Evolutionary conservation across 2,797 vertebrate species (phyloP).

Genomic region (Chrosomus eos): DNA sequence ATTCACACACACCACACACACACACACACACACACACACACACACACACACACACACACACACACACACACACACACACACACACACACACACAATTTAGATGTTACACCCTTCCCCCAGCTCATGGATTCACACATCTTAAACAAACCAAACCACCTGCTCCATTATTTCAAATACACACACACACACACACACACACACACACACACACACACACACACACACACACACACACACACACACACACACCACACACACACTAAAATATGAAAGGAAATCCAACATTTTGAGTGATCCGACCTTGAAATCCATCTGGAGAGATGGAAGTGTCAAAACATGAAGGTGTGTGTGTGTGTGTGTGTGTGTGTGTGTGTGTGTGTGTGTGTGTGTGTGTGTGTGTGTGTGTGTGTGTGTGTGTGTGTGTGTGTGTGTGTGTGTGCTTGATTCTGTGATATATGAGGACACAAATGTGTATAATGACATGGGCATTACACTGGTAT

Average conservation of each 20-base stretch:
- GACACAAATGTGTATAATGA: no score
- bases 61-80: slow-evolving; percentile 23
- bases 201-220: slow-evolving; percentile 36
- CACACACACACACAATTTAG: slow-evolving; percentile 25
- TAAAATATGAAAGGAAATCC: neutral
- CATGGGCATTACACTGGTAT: no score
- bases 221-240: slow-evolving; percentile 3
- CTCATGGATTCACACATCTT: slow-evolving; percentile 56
- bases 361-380: neutral
- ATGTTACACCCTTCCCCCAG: slow-evolving; percentile 52
- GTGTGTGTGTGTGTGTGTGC: neutral
- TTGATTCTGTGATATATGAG: no score
- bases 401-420: neutral
- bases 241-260: neutral
- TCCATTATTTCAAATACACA: slow-evolving; percentile 53
- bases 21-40: slow-evolving; percentile 20
- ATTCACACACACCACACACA: slow-evolving; percentile 27
- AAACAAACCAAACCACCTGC: slow-evolving; percentile 66
- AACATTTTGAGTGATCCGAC: neutral
- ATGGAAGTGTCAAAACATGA: neutral
- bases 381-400: neutral
- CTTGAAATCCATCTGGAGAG: neutral
- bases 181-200: slow-evolving; percentile 8
- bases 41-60: slow-evolving; percentile 28
- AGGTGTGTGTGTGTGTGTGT: neutral